Conservation (phyloP, 2,797 vertebrate genomes). For the Siniperca obscura region DNA sequence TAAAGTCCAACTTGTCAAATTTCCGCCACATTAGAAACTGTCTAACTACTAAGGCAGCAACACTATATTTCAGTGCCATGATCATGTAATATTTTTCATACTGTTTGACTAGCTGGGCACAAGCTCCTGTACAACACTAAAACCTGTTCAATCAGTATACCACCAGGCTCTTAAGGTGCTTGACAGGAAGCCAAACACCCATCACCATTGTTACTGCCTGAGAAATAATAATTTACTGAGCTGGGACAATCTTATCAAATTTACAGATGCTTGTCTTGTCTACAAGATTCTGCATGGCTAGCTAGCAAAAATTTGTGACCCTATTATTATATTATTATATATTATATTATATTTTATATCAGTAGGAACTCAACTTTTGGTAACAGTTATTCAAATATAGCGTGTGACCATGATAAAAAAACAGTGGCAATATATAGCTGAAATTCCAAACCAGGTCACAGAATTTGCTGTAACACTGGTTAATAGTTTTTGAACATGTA, state of each 20-base stretch:
- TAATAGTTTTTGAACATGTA: too few species aligned
- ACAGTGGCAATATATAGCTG: too few species aligned
- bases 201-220: neutral
- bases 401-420: too few species aligned
- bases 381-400: neutral
- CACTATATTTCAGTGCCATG: too few species aligned
- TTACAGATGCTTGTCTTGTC: neutral
- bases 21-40: too few species aligned
- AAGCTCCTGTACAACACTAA: neutral
- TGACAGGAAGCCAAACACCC: slow-evolving; percentile 15
- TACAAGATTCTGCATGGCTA: neutral
- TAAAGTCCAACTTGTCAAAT: too few species aligned
- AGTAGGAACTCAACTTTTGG: too few species aligned
- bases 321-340: too few species aligned
- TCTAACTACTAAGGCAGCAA: too few species aligned
- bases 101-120: too few species aligned
- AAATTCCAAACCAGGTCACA: neutral
- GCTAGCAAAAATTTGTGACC: neutral
- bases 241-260: neutral
- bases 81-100: too few species aligned
- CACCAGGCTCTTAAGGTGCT: neutral
- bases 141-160: slow-evolving; percentile 4
- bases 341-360: neutral
- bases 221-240: neutral
- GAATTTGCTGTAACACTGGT: neutral